Conservation (phyloP, 1,140 invertebrate genomes). For the Panagrolaimus sp. region DNA sequence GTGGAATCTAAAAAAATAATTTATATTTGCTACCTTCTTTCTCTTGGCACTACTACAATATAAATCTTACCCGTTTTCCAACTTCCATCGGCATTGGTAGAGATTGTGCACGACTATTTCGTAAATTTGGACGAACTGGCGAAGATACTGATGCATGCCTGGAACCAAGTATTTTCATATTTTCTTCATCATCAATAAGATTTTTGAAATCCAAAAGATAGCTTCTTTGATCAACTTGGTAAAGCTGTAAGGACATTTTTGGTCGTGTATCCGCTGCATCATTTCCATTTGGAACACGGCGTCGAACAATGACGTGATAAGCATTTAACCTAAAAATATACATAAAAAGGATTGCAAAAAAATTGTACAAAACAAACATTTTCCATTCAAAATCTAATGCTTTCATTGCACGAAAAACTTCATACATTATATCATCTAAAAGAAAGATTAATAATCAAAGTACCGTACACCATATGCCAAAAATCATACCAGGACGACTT, state of each 20-base stretch:
- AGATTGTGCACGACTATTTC: conserved; percentile 49
- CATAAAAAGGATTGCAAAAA: too few relatives aligned
- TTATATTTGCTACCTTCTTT: too few relatives aligned
- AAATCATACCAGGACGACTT: conserved; percentile 67
- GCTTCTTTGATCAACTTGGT: conserved; percentile 96
- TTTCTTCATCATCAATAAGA: conserved; percentile 56
- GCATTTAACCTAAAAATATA: too few relatives aligned
- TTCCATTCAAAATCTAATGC: conserved; percentile 84
- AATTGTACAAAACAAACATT: too few relatives aligned
- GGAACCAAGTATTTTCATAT: conserved; percentile 37
- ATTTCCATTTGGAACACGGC: conserved; percentile 57
- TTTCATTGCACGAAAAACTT: conserved; percentile 98
- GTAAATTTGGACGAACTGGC: conserved; percentile 47
- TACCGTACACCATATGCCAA: conserved; percentile 69
- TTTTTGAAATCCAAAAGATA: conserved; percentile 97
- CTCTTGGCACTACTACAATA: too few relatives aligned
- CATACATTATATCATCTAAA: conserved; percentile 98
- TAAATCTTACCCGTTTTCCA: conserved; percentile 8
- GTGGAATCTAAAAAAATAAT: conserved; percentile 13
- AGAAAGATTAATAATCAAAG: conserved; percentile 75
- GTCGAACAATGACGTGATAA: conserved; percentile 81
- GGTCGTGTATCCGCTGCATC: conserved; percentile 59
- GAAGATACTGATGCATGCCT: conserved; percentile 57
- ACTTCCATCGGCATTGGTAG: conserved; percentile 58
- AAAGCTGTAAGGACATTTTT: conserved; percentile 95